Conservation (phyloP, 2,113 vertebrate species). For the Neoarius graeffei region DNA sequence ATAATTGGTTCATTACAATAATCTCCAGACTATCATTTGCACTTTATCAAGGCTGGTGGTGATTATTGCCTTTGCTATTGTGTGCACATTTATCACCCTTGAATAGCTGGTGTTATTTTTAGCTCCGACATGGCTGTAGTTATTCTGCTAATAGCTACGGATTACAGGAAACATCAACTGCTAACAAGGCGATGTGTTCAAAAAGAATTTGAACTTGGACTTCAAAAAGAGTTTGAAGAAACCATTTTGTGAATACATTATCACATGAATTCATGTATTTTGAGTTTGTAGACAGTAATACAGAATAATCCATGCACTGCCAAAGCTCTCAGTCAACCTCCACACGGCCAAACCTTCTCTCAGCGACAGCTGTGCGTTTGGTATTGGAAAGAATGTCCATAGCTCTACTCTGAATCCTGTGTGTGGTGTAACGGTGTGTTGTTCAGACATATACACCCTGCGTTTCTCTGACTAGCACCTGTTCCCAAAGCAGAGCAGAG, state of each 20-base stretch:
- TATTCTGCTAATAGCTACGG: not conserved
- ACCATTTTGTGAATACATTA: not conserved
- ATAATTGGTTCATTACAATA: not conserved
- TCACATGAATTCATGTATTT: not conserved
- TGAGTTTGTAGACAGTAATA: not conserved
- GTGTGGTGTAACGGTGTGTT: not conserved
- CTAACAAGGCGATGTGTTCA: not conserved
- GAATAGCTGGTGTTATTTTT: not conserved
- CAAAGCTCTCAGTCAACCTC: not conserved
- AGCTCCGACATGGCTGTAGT: constrained; percentile 2
- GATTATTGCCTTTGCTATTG: not conserved
- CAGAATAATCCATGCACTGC: not conserved
- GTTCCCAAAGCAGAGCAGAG: constrained; percentile 1
- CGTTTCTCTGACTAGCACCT: not conserved
- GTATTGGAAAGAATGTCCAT: constrained; percentile 16
- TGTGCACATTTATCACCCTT: not conserved
- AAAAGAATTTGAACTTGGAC: not conserved
- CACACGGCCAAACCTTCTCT: not conserved
- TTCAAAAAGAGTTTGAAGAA: not conserved
- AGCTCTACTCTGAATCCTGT: not conserved
- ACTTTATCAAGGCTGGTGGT: not conserved
- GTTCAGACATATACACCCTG: not conserved
- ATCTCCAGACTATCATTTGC: not conserved
- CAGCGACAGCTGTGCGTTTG: not conserved
- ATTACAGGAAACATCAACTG: not conserved